phyloP scores from a whole-genome alignment of 30 jellyfish, hydroid and myxozoan genomes.

The Chrysaora quinquecirrha region DNA sequence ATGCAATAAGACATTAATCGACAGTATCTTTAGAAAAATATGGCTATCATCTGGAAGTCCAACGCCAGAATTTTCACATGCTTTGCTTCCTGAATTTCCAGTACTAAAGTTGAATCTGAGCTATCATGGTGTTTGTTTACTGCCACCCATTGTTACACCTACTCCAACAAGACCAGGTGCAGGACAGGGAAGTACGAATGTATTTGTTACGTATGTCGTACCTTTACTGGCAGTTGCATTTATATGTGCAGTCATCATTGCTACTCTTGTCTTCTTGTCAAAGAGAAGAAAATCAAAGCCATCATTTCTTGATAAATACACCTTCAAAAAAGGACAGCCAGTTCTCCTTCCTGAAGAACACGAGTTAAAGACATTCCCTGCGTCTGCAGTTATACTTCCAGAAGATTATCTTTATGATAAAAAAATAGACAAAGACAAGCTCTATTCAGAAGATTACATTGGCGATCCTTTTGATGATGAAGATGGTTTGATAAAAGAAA shows the following conservation, averaged over 20 bases:
- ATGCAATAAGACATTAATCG: slow-evolving; percentile 48
- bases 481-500: slow-evolving; percentile 16
- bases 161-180: slow-evolving; percentile 56
- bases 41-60: slow-evolving; percentile 45
- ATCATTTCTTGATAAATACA: slow-evolving; percentile 41
- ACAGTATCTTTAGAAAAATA: neutral
- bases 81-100: slow-evolving; percentile 72
- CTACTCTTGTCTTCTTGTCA: slow-evolving; percentile 3
- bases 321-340: slow-evolving; percentile 65
- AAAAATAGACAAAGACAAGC: neutral
- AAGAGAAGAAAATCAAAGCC: slow-evolving; percentile 59
- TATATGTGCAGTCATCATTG: slow-evolving; percentile 42
- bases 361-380: slow-evolving; percentile 25
- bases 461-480: slow-evolving; percentile 24
- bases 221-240: slow-evolving; percentile 57
- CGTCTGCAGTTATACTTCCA: slow-evolving; percentile 44
- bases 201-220: slow-evolving; percentile 41
- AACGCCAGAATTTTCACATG: slow-evolving; percentile 44
- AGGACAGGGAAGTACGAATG: slow-evolving; percentile 12
- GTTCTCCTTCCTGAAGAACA: slow-evolving; percentile 70
- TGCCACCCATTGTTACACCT: slow-evolving; percentile 14
- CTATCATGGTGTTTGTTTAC: slow-evolving; percentile 50
- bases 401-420: slow-evolving; percentile 27
- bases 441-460: neutral
- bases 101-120: slow-evolving; percentile 17